Conservation (phyloP, 2,797 vertebrate species). For the Petrocephalus schoutedeni region DNA sequence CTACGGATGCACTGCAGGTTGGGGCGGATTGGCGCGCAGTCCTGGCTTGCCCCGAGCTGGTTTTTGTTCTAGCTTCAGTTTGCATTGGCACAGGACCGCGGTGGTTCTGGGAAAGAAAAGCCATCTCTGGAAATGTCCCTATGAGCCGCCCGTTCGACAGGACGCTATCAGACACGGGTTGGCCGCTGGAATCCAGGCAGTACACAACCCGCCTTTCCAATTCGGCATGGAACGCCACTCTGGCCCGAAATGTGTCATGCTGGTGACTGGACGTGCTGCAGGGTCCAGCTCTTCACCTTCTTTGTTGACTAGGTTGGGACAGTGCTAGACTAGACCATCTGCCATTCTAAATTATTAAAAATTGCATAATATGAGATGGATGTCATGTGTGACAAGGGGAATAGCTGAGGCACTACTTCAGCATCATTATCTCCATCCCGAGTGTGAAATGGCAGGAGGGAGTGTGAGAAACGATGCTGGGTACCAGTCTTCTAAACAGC, state of each 20-base stretch:
- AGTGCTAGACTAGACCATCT: background rate
- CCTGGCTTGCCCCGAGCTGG: background rate
- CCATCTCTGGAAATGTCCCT: background rate
- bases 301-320: background rate
- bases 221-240: background rate
- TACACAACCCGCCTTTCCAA: background rate
- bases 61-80: background rate
- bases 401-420: background rate
- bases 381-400: background rate
- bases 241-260: background rate
- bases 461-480: background rate
- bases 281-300: background rate
- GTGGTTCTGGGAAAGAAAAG: slow-evolving; percentile 1
- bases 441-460: background rate
- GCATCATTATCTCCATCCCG: background rate
- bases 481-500: background rate
- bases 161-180: background rate
- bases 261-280: background rate
- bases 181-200: background rate
- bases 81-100: background rate
- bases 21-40: background rate
- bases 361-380: background rate
- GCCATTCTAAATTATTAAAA: background rate
- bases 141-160: background rate
- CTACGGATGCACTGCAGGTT: background rate